Conservation (phyloP, 2,113 vertebrate species). For the Psilopogon haemacephalus region DNA sequence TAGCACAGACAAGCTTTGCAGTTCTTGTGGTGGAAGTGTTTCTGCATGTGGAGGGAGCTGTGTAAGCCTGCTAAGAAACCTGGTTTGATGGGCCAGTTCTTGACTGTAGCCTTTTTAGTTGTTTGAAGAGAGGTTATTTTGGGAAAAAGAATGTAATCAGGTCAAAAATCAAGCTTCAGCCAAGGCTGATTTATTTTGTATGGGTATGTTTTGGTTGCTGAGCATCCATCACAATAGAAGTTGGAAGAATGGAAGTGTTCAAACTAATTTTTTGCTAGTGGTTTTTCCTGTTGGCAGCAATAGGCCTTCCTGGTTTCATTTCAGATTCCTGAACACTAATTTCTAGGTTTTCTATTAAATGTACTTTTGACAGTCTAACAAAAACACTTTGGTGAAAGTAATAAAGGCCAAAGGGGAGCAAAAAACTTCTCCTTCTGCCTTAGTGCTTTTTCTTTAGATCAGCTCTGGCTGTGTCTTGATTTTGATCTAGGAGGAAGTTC, state of each 20-base stretch:
- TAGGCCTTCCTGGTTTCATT: not conserved
- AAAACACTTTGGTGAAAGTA: not conserved
- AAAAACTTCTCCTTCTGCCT: not conserved
- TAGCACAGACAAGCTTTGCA: conserved; percentile 10
- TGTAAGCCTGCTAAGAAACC: not conserved
- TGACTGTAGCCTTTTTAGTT: not conserved
- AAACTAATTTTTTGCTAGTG: not conserved
- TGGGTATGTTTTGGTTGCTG: conserved; percentile 1
- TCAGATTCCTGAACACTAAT: not conserved
- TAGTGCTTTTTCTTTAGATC: not conserved
- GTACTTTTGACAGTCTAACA: not conserved
- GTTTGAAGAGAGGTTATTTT: not conserved
- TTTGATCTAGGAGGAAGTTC: too few relatives aligned
- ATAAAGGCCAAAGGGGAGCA: not conserved
- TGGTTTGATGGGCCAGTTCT: not conserved
- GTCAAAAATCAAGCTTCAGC: not conserved
- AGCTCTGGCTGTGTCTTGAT: not conserved
- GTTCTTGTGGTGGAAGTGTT: not conserved
- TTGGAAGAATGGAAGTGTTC: not conserved
- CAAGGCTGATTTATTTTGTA: not conserved
- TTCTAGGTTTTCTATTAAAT: not conserved
- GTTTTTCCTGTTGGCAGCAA: not conserved
- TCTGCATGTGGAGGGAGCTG: not conserved
- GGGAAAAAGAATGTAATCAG: not conserved
- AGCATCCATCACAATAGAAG: not conserved